phyloP scores from a whole-genome alignment of 2,113 vertebrate genomes.

The Podarcis cretensis region DNA sequence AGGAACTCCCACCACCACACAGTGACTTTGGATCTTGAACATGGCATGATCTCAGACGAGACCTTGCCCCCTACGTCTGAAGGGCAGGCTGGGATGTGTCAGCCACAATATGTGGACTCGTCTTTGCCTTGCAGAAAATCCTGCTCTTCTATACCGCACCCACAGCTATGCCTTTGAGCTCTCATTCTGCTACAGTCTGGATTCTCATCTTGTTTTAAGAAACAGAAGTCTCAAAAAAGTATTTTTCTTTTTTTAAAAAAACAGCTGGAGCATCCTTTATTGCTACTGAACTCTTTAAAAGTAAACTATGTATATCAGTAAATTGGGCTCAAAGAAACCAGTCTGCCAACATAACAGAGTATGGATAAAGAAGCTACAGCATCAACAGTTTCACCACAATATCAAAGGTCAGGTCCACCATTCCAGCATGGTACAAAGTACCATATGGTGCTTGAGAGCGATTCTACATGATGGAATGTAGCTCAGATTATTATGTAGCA shows the following conservation, averaged over 20 bases:
- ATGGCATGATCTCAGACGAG: neutral
- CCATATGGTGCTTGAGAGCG: neutral
- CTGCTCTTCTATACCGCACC: neutral
- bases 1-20: neutral
- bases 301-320: neutral
- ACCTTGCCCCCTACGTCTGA: neutral
- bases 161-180: neutral
- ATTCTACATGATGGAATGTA: neutral
- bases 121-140: neutral
- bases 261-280: neutral
- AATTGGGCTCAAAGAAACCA: neutral
- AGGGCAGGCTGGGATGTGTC: neutral
- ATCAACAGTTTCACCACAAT: neutral
- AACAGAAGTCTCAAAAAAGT: neutral
- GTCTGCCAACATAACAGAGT: neutral
- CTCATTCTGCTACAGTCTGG: neutral
- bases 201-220: neutral
- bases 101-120: neutral
- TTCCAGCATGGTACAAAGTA: neutral
- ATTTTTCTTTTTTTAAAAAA: neutral
- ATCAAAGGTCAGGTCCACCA: neutral
- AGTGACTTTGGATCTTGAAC: neutral
- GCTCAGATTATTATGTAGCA: neutral
- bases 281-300: conserved; percentile 47
- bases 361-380: conserved; percentile 12